A percentile compares a stretch with the other conserved stretches of the same genome.
Evolutionary conservation across 2,797 vertebrate genomes (phyloP).

Genomic region (Strix occidentalis): DNA sequence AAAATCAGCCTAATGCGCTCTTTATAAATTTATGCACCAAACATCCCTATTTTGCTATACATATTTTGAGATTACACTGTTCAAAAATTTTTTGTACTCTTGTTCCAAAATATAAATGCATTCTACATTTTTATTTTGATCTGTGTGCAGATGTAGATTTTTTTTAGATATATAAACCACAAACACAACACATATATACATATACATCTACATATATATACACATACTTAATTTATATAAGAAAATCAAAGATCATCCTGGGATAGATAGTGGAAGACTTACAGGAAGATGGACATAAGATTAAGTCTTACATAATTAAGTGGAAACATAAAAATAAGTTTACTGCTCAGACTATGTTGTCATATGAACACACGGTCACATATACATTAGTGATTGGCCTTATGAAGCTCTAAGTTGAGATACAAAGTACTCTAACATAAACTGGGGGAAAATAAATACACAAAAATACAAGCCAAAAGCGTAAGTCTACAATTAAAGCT

Average conservation of each 20-base stretch:
- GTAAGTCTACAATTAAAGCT: background rate
- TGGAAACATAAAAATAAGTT: background rate
- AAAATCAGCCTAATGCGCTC: background rate
- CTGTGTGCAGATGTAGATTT: background rate
- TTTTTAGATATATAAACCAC: background rate
- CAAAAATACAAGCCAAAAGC: background rate
- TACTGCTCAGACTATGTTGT: background rate
- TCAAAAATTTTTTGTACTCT: background rate
- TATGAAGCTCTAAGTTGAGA: background rate
- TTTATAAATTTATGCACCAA: background rate
- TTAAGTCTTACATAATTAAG: background rate
- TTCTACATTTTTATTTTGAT: background rate
- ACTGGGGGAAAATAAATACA: background rate
- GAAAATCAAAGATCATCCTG: background rate
- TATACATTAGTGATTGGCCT: background rate
- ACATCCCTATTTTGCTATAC: background rate
- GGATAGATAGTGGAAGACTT: background rate
- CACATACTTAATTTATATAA: background rate
- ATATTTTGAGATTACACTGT: background rate
- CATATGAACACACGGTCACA: rapidly evolving
- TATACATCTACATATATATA: no score
- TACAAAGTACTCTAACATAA: background rate
- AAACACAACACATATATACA: background rate
- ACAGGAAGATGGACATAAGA: background rate
- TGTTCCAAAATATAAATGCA: background rate